Base-by-base conservation (phyloP, 2,797 vertebrate species). In the Amblyopsis hoosieri region DNA sequence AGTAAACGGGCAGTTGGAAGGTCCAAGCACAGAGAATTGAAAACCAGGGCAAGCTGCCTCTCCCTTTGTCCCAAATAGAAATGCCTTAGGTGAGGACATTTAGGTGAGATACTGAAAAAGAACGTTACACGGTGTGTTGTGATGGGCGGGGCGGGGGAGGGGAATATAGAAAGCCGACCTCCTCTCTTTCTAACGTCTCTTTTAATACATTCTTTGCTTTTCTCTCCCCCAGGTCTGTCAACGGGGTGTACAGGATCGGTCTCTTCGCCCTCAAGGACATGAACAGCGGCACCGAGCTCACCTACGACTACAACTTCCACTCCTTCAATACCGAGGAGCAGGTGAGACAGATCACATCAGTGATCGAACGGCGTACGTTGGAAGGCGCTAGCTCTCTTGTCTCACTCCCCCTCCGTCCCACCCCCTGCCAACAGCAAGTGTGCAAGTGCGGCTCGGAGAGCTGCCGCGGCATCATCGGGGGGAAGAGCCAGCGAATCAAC, bases 241-340 rank as follows among this genome's bases (percentile, higher is more conserved):
- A 99, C 9, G 97, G 97, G 0, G 96, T 99, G 1, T 99, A 98
- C 84, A 89, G 97, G 68, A 97, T 99, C 1, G 97, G 97, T 3
- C 89, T 99, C 12, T 99, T 98, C 48, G 97, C 97, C 0, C 93
- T 98, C 57, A 98, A 95, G 82, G 96, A 98, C 64, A 94, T 99
- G 90, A 91, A 62, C 66, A 97, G 93, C 2, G 95, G 96, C 29
- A 98, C 92, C 0, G 97, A 99, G 65, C 93, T 99, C 81, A 99
- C 96, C 33, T 99, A 99, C 0, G 97, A 99, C 87, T 99, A 99
- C 93, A 99, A 99, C 82, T 99, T 99, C 80, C 97, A 98, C 80
- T 97, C 97, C 29, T 99, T 98, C 85, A 99, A 98, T 37, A 95
- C 94, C 23, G 96, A 99, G 63, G 96, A 98, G 74, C 96, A 98